phyloP scores from a whole-genome alignment of 1,140 invertebrate genomes.

The Babylonia areolata region DNA sequence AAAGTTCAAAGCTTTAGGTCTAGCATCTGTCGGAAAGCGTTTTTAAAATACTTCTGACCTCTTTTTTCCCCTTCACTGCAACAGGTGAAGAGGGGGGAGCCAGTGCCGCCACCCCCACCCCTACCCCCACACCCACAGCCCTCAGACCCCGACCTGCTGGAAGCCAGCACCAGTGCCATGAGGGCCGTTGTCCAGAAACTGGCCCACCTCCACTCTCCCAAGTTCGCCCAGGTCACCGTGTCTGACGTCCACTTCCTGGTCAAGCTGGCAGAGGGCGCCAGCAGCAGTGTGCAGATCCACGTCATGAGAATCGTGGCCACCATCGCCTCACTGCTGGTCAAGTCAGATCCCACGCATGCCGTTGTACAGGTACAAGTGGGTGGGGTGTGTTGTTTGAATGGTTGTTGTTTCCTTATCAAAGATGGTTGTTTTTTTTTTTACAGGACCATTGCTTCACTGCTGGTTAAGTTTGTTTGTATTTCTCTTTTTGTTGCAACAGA shows the following conservation, averaged over 20 bases:
- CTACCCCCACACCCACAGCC: not conserved
- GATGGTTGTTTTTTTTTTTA: too few relatives aligned
- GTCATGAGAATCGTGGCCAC: slow-evolving; percentile 29
- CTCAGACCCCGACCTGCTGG: slow-evolving; percentile 78
- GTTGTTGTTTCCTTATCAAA: too few relatives aligned
- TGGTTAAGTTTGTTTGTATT: not conserved
- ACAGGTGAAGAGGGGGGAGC: not conserved
- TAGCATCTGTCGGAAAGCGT: too few relatives aligned
- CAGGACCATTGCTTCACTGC: slow-evolving; percentile 10
- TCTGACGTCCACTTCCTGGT: slow-evolving; percentile 17
- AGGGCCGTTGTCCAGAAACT: slow-evolving; percentile 79
- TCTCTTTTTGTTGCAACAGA: too few relatives aligned
- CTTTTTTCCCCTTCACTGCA: too few relatives aligned
- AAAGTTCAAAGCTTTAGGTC: too few relatives aligned
- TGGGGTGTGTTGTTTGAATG: too few relatives aligned
- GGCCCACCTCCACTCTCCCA: slow-evolving; percentile 60
- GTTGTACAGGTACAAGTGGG: slow-evolving; percentile 7
- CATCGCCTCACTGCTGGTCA: not conserved
- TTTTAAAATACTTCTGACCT: not conserved
- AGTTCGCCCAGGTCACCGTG: slow-evolving; percentile 48
- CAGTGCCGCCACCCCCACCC: not conserved
- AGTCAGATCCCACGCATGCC: not conserved
- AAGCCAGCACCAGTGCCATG: slow-evolving; percentile 82
- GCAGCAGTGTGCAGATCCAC: slow-evolving; percentile 27
- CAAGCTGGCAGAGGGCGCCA: slow-evolving; percentile 1